Evolutionary conservation across 2,113 vertebrate species (phyloP), one percentile per base, ranked within the genome.

Genomic region (Hippopotamus amphibius): DNA sequence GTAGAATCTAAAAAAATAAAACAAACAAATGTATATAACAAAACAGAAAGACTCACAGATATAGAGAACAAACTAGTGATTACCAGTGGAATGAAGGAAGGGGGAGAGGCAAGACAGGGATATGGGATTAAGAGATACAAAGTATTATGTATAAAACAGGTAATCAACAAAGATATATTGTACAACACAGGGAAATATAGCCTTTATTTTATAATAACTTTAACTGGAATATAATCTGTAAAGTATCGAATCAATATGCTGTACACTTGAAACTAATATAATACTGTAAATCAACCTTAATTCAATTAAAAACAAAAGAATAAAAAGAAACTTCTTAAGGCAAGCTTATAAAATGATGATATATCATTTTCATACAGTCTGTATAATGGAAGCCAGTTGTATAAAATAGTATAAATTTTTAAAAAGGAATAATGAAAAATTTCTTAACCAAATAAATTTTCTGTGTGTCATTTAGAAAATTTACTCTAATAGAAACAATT

Each of bases 361-460:
- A 77, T 15, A 87, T 24, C 8, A 96, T 77, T 57, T 92, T 48
- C 50, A 95, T 50, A 85, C 50, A 59, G 4, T 65, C 7, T 76
- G 24, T 86, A 24, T 69, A 93, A 90, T 61, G 6, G 14, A 74
- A 68, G 14, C 12, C 24, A 59, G 48, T 63, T 76, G 53, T 50
- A 87, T 63, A 79, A 46, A 50, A 72, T 33, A 53, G 41, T 24
- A 55, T 57, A 82, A 77, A 71, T 16, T 30, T 76, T 48, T 57
- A 5, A 93, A 93, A 96, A 86, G 1, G 21, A 71, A 69, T 79
- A 19, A 82, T 82, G 33, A 69, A 96, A 48, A 83, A 14, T 55
- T 90, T 93, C 7, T 82, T 79, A 83, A 86, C 24, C 37, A 90
- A 90, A 61, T 90, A 80, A 37, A 53, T 90, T 95, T 89, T 26